phyloP scores from a whole-genome alignment of 2,113 vertebrate species.

The Gobiocypris rarus region DNA sequence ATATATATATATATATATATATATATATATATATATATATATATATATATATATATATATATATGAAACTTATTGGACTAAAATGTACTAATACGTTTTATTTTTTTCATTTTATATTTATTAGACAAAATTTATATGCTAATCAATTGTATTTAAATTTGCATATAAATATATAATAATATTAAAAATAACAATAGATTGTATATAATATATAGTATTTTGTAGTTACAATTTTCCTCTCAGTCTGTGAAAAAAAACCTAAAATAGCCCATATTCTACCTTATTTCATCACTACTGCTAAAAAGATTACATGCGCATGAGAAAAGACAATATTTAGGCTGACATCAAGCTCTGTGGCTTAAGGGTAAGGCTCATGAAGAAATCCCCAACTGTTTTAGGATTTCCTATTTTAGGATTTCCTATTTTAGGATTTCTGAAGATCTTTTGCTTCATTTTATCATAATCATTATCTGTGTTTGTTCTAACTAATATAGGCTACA shows the following conservation, averaged over 20 bases:
- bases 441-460: not conserved
- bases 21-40: too few relatives aligned
- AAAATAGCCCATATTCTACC: not conserved
- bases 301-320: slow-evolving; percentile 41
- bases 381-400: not conserved
- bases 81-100: too few relatives aligned
- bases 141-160: too few relatives aligned
- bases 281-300: slow-evolving; percentile 22
- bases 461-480: not conserved
- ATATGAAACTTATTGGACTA: too few relatives aligned
- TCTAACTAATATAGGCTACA: not conserved
- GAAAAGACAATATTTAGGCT: slow-evolving; percentile 25
- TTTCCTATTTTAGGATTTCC: not conserved
- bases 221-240: not conserved
- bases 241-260: not conserved
- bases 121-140: too few relatives aligned
- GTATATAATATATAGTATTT: too few relatives aligned
- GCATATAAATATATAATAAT: too few relatives aligned
- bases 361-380: not conserved
- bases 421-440: not conserved
- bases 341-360: not conserved
- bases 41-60: too few relatives aligned
- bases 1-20: too few relatives aligned
- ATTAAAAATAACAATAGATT: too few relatives aligned
- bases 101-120: too few relatives aligned